Evolutionary conservation across 2,797 vertebrate species (phyloP), one percentile per base, ranked within the genome.

Genomic region (Catharus ustulatus): DNA sequence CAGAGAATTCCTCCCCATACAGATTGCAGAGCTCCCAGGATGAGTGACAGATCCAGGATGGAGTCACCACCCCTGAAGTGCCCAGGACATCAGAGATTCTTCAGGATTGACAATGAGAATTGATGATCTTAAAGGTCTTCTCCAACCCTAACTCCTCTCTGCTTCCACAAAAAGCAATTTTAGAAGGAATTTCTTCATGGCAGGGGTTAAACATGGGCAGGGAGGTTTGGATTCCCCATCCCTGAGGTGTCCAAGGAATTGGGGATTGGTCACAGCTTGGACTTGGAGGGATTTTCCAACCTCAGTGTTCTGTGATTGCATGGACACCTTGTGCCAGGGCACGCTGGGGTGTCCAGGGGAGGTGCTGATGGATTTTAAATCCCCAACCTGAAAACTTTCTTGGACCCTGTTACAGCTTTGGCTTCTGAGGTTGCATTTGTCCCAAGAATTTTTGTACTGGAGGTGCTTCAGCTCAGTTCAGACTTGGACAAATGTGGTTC

Each of bases 281-380:
- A 3, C 26, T n/a, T 32, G 36, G 55, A 23, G 42, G 12, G 27
- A 43, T 69, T 51, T 63, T 26, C 23, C 78, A 69, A 1, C 27
- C 55, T 48, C 23, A 6, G 5, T 8, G 52, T 18, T 30, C 45
- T 1, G 20, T 3, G 71, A 9, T 38, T 38, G 64, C 64, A 2
- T 45, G 58, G 6, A 24, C 45, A 4, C 38, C 32, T 18, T 3
- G 10, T 42, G 36, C 67, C 62, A 69, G n/a, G 36, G 3, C 59
- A 5, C 0, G 0, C 1, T 23, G 46, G 36, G 19, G 4, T 42
- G 21, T 24, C 3, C 38, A 24, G 20, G 27, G 48, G 27, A 57
- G 49, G 13, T 71, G 59, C 55, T 51, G 84, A 8, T 3, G 1
- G 11, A 2, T 40, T 36, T 71, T 43, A 34, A 69, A 42, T 18